phyloP scores from a whole-genome alignment of 2,888 invertebrate genomes.

The Plutella xylostella region DNA sequence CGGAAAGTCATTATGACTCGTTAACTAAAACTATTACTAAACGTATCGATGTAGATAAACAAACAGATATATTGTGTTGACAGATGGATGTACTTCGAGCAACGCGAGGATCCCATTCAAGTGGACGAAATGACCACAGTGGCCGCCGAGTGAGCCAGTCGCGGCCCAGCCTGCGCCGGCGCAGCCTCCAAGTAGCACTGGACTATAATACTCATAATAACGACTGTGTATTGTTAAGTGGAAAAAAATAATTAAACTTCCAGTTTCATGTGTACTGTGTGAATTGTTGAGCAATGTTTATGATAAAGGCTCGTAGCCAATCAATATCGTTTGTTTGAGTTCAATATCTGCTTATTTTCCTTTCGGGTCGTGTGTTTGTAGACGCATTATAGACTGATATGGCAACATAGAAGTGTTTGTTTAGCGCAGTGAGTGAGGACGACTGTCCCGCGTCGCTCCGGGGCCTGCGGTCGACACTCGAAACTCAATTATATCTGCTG shows the following conservation, averaged over 20 bases:
- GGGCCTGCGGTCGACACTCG: background rate
- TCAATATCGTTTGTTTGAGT: conserved; percentile 29
- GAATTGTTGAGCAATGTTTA: conserved; percentile 17
- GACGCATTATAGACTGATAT: conserved; percentile 47
- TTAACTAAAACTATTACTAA: too few relatives aligned
- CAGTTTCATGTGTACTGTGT: conserved; percentile 22
- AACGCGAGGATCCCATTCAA: conserved; percentile 60
- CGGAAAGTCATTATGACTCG: too few relatives aligned
- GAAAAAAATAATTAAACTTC: conserved; percentile 13
- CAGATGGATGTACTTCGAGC: conserved; percentile 79
- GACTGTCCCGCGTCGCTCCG: background rate
- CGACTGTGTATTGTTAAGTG: conserved; percentile 17
- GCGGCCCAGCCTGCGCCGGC: too few relatives aligned
- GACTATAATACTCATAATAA: too few relatives aligned
- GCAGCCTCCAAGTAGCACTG: too few relatives aligned
- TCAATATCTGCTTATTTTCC: conserved; percentile 40
- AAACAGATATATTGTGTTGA: too few relatives aligned
- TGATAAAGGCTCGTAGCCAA: conserved; percentile 14
- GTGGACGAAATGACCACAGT: conserved; percentile 31
- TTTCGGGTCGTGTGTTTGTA: conserved; percentile 42
- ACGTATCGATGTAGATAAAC: too few relatives aligned
- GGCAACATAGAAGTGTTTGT: conserved; percentile 54
- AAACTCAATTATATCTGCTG: too few relatives aligned
- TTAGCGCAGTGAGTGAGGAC: conserved; percentile 21
- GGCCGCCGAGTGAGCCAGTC: too few relatives aligned